Conservation (phyloP, 2,113 vertebrate species). For the Pontoporia blainvillei region DNA sequence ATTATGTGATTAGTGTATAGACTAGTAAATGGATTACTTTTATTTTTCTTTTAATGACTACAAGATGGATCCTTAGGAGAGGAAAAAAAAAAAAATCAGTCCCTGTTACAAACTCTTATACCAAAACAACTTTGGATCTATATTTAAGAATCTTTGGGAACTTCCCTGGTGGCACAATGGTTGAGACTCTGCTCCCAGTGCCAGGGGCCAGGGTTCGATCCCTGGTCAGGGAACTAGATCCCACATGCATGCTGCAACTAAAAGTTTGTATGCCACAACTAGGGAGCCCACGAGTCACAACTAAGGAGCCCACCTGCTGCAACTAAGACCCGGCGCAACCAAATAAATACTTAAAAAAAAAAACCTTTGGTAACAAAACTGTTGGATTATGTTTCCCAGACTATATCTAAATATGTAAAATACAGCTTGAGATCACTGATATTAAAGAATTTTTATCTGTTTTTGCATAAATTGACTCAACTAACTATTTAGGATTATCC, state of each 20-base stretch:
- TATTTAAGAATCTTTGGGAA: background rate
- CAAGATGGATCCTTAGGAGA: background rate
- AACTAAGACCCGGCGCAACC: too few relatives aligned
- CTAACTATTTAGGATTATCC: background rate
- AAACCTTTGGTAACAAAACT: background rate
- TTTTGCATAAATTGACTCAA: background rate
- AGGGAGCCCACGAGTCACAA: too few relatives aligned
- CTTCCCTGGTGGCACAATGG: too few relatives aligned
- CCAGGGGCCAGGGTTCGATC: too few relatives aligned
- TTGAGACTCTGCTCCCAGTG: too few relatives aligned
- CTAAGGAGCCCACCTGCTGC: too few relatives aligned
- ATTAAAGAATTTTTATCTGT: background rate
- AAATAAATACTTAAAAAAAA: too few relatives aligned
- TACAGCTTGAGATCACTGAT: background rate
- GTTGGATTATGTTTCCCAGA: background rate
- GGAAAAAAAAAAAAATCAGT: background rate
- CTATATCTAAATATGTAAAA: background rate
- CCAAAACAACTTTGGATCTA: background rate
- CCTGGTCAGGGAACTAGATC: too few relatives aligned
- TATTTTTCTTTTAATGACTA: background rate
- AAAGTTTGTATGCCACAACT: too few relatives aligned
- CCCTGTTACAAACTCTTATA: background rate
- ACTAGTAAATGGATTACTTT: background rate
- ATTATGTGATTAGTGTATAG: background rate
- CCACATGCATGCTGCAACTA: too few relatives aligned